Evolutionary conservation across 2,113 vertebrate genomes (phyloP).

Genomic region (Psittacara wagleri): DNA sequence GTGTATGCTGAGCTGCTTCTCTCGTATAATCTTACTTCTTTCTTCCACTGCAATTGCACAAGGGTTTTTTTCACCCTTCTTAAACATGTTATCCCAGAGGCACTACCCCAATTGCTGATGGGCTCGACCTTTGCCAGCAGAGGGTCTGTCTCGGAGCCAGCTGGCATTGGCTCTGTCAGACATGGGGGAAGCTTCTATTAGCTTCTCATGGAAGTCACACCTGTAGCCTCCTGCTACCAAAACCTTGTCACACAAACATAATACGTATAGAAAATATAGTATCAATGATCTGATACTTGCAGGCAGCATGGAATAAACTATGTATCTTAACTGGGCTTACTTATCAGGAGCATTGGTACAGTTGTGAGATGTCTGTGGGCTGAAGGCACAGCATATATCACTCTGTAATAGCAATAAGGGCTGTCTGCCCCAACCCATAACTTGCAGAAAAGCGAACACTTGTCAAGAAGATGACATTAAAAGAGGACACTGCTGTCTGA

Average conservation of each 20-base stretch:
- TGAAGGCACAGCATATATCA: not conserved
- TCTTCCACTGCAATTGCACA: not conserved
- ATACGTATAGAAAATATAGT: not conserved
- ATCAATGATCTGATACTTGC: not conserved
- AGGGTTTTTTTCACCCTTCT: rapidly evolving
- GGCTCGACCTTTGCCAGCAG: not conserved
- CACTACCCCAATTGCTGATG: rapidly evolving
- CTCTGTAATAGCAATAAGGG: not conserved
- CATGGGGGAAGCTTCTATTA: not conserved
- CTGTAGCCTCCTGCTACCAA: not conserved
- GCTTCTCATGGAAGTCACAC: not conserved
- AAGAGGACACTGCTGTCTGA: not conserved
- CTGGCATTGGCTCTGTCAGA: not conserved
- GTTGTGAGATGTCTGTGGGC: not conserved
- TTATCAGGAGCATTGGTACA: not conserved
- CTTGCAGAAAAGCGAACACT: not conserved
- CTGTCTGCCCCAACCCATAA: not conserved
- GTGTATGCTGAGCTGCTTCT: not conserved
- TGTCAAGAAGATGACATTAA: not conserved
- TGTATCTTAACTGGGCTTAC: not conserved
- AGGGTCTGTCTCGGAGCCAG: too few species aligned
- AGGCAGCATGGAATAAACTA: not conserved
- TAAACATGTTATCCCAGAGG: not conserved
- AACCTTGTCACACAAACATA: not conserved
- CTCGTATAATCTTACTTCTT: not conserved